A percentile compares a stretch with the other conserved stretches of the same genome.
Evolutionary conservation across 2,797 vertebrate species (phyloP).

Genomic region (Sphenodon punctatus): DNA sequence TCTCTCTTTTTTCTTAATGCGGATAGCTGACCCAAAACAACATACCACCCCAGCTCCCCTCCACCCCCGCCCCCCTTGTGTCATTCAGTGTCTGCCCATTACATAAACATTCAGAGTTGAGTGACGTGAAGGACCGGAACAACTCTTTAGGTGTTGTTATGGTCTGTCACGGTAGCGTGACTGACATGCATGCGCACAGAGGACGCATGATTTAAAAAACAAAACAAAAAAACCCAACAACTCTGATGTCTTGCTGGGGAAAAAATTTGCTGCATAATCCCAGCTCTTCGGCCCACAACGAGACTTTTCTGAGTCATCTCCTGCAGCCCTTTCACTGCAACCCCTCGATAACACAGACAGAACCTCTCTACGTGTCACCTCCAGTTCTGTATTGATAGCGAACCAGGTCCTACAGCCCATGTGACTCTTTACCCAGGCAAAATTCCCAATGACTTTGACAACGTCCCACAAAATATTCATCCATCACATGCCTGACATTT

Average conservation of each 20-base stretch:
- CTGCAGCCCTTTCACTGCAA: not conserved
- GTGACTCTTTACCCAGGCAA: not conserved
- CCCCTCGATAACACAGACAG: fast-evolving
- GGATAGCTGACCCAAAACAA: not conserved
- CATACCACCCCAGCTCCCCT: not conserved
- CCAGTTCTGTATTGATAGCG: not conserved
- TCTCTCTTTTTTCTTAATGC: slow-evolving; percentile 15
- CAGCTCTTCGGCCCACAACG: not conserved
- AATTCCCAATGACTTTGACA: slow-evolving; percentile 33
- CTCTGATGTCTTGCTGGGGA: not conserved
- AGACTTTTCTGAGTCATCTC: not conserved
- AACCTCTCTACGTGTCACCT: not conserved
- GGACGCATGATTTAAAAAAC: not conserved
- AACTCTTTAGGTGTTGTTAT: slow-evolving; percentile 52
- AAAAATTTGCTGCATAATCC: not conserved
- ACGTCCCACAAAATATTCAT: slow-evolving; percentile 11
- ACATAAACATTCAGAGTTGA: slow-evolving; percentile 40
- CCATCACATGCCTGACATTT: slow-evolving; percentile 20
- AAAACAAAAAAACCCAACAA: not conserved
- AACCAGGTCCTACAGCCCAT: not conserved
- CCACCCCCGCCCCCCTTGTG: slow-evolving; percentile 30
- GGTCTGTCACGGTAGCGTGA: slow-evolving; percentile 26
- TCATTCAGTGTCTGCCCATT: too few species aligned
- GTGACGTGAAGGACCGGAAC: slow-evolving; percentile 30
- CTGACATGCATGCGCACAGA: not conserved